Percentiles rank a stretch among this genome's conserved stretches.
phyloP scores from a whole-genome alignment of 1,140 invertebrate species.

The Lerema accius region DNA sequence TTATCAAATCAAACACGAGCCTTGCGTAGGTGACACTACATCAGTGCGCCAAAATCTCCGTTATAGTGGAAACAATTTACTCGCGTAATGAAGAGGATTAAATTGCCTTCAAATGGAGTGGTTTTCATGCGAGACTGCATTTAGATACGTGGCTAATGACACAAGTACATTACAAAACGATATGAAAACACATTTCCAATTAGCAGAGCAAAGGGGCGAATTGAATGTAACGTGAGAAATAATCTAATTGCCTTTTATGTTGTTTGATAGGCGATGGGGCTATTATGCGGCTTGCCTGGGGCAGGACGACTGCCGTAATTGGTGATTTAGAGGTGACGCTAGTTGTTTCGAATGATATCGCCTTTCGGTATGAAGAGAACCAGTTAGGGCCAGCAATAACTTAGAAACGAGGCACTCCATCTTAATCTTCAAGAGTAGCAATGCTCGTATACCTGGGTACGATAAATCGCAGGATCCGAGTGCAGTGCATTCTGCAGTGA shows the following conservation, averaged over 20 bases:
- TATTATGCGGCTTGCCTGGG: not conserved
- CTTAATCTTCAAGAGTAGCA: no score
- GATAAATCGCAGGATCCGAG: no score
- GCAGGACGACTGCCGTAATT: not conserved
- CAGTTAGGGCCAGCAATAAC: no score
- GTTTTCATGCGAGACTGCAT: conserved; percentile 30
- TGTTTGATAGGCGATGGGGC: not conserved
- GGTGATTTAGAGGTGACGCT: not conserved
- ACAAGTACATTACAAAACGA: conserved; percentile 15
- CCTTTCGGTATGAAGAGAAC: not conserved
- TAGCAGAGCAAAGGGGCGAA: not conserved
- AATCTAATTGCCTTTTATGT: conserved; percentile 7
- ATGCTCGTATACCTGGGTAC: no score
- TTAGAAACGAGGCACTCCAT: no score
- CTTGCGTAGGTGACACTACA: not conserved
- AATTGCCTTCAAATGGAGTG: conserved; percentile 25
- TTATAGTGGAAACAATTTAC: conserved; percentile 23
- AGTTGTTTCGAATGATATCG: not conserved
- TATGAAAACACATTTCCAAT: conserved; percentile 31
- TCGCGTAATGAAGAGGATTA: conserved; percentile 29
- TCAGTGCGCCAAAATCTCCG: not conserved
- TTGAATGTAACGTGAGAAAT: conserved; percentile 16
- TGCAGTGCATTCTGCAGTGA: no score
- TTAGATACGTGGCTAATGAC: conserved; percentile 23
- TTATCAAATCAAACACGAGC: not conserved